Evolutionary conservation across 2,888 invertebrate species (phyloP).

Genomic region (Tridacna gigas): DNA sequence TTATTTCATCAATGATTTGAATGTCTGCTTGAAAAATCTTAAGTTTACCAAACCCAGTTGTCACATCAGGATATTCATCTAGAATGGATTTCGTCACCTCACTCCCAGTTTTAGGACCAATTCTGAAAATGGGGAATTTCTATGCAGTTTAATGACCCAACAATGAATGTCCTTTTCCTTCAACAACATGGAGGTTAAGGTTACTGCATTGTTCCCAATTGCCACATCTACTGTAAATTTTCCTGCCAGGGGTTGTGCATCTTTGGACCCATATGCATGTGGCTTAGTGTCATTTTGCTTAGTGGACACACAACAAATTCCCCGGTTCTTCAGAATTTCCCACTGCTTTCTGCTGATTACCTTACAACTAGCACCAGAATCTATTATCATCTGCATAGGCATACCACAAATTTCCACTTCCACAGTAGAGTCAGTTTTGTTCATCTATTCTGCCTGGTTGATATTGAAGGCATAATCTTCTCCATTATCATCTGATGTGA

Average conservation of each 20-base stretch:
- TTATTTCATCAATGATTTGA: constrained; percentile 29
- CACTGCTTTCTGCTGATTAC: background rate
- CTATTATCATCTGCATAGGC: background rate
- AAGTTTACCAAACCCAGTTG: constrained; percentile 47
- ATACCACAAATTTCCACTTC: background rate
- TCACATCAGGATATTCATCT: background rate
- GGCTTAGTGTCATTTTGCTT: constrained; percentile 9
- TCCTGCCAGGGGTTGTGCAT: constrained; percentile 22
- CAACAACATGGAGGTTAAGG: constrained; percentile 16
- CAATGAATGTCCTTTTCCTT: constrained; percentile 24
- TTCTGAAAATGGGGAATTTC: constrained; percentile 25
- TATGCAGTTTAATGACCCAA: constrained; percentile 26
- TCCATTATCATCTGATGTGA: background rate
- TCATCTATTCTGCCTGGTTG: background rate
- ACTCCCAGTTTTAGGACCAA: background rate
- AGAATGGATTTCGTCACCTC: background rate
- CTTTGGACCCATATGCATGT: constrained; percentile 37
- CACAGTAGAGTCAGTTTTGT: background rate
- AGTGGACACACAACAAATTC: constrained; percentile 1
- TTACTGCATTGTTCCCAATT: background rate
- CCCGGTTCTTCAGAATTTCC: constrained; percentile 3
- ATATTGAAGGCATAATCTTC: background rate
- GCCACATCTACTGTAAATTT: constrained; percentile 32
- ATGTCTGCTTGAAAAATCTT: constrained; percentile 38
- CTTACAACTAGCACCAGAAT: constrained; percentile 3